Evolutionary conservation across 2,797 vertebrate genomes (phyloP).

Genomic region (Muscicapa comitata): DNA sequence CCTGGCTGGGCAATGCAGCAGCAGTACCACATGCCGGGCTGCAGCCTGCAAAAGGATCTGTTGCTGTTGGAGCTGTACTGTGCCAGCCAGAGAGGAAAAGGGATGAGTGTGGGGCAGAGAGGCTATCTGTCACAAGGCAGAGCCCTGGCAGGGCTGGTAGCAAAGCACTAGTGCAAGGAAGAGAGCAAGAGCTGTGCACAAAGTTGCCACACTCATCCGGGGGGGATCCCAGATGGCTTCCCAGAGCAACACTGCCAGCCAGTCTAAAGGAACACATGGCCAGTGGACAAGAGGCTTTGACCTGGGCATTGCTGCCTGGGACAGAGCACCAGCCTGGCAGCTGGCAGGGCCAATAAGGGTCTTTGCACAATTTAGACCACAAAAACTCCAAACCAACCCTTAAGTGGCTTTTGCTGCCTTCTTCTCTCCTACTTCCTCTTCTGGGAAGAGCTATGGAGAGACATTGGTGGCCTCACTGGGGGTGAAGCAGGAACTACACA

Average conservation of each 20-base stretch:
- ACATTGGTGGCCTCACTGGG: not conserved
- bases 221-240: not conserved
- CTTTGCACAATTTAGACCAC: not conserved
- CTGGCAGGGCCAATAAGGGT: not conserved
- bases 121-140: not conserved
- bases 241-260: not conserved
- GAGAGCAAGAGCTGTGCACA: not conserved
- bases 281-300: not conserved
- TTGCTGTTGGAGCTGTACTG: not conserved
- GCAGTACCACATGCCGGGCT: rapidly evolving
- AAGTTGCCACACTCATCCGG: rapidly evolving
- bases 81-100: rapidly evolving
- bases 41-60: not conserved
- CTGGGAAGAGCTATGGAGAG: not conserved
- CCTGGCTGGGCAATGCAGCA: not conserved
- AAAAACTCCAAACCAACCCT: not conserved
- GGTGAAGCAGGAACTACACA: not conserved
- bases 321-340: not conserved
- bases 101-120: not conserved
- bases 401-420: not conserved
- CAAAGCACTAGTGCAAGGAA: not conserved
- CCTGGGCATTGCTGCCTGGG: not conserved
- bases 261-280: not conserved
- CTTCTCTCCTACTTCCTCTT: not conserved
- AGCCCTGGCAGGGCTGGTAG: not conserved